Evolutionary conservation across 2,113 vertebrate genomes (phyloP), one percentile per base, ranked within the genome.

Genomic region (Lamprologus ornatipinnis): DNA sequence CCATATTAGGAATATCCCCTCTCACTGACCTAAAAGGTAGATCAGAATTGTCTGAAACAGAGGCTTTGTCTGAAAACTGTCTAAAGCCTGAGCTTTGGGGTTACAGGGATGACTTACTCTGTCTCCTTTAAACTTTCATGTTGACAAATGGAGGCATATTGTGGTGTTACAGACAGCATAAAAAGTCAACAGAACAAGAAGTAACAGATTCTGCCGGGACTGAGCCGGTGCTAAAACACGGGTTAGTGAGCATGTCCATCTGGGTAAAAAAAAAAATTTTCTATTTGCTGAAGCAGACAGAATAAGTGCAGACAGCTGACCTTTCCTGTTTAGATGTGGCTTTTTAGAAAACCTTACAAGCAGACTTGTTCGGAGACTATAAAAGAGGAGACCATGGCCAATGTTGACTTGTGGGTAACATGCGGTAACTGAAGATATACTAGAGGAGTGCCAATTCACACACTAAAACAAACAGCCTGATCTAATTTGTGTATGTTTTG

Each of bases 261-360:
- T 33, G 53, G 40, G 10, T 88, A 89, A 85, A 47, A 42, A 79
- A 80, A n/a, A 57, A 70, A 82, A 5, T 88, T 87, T 80, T 79
- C 40, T 28, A 58, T 40, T 35, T 60, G 14, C 81, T 31, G 57
- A 75, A 53, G 75, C 87, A 75, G 78, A 81, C 73, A 78, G 83
- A 86, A 93, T 87, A 60, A 26, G 60, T 57, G 31, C 15, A 51
- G 88, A 89, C 78, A 78, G 84, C 81, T 84, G 92, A 92, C 85
- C 88, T 93, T 90, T 91, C 23, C 57, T 7, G 82, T 85, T 60
- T 55, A 83, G 79, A 86, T 4, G 21, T 73, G 63, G 45, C 54
- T 87, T 84, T 63, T 35, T 80, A 70, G 73, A 75, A 81, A 51
- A 83, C 26, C 80, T 85, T 53, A 58, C 23, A 80, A 55, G 9